Evolutionary conservation across 1,140 invertebrate genomes (phyloP).

Genomic region (Lepidurus arcticus): DNA sequence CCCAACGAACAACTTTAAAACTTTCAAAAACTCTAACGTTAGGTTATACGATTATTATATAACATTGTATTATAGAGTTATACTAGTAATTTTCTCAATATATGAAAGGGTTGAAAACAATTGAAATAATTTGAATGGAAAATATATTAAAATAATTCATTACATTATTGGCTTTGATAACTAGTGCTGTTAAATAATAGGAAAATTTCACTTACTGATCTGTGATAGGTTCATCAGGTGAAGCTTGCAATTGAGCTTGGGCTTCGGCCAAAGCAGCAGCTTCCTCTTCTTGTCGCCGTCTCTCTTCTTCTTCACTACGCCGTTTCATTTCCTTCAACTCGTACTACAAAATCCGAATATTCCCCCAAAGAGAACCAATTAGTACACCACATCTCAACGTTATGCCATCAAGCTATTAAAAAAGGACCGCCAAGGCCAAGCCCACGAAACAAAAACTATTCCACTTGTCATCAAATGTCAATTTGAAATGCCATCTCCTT

Average conservation of each 20-base stretch:
- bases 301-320: constrained; percentile 64
- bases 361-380: constrained; percentile 22
- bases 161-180: not conserved
- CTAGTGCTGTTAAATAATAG: not conserved
- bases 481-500: no score
- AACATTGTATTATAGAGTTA: not conserved
- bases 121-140: no score
- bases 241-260: constrained; percentile 52
- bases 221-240: constrained; percentile 51
- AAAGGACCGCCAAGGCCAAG: not conserved
- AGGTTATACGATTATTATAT: no score
- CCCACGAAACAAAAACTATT: not conserved
- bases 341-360: constrained; percentile 62
- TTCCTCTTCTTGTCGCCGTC: constrained; percentile 63
- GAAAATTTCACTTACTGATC: constrained; percentile 47
- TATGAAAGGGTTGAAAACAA: not conserved
- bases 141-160: constrained; percentile 27
- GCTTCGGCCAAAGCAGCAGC: constrained; percentile 56
- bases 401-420: not conserved
- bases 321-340: constrained; percentile 94
- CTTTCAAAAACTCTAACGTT: no score
- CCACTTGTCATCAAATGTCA: not conserved
- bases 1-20: no score
- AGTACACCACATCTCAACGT: not conserved
- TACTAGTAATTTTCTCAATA: not conserved